Base-by-base conservation (phyloP, 2,888 invertebrate species). In the Clunio marinus region DNA sequence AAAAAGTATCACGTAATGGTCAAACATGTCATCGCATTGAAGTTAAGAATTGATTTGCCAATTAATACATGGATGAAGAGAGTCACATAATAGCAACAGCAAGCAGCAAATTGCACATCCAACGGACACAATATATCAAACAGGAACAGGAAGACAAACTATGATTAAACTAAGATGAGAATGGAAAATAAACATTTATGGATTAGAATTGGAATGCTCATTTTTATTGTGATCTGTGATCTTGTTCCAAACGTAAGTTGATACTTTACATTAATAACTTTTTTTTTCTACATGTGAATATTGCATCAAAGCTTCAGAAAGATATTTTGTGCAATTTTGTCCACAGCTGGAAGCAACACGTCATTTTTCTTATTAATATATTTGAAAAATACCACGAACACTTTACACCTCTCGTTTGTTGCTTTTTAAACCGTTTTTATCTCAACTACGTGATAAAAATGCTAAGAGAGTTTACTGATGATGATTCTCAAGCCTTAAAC, bases 151-250 rank as follows among this genome's bases (percentile, higher is more conserved):
- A 66, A 66, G 66, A 55, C 51, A 51, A 63, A 66, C 51, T 66
- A 66, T 66, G 66, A 66, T 55, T 55, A 51, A 66, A 66, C 46
- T 66, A 66, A 66, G 55, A 66, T 66, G 66, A 66, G 66, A 66
- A 66, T 66, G 66, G 66, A 66, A 66, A 55, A 55, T 55, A 28
- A 45, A 55, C 66, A 66, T 66, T 35, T 46, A 66, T 66, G 66
- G 66, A 66, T 66, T 66, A 46, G 66, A 66, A 55, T 66, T 66
- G 66, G 66, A 66, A 66, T 66, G 55, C 46, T 66, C 55, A 51
- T 66, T 24, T 35, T 55, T 35, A 55, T 55, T 55, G 66, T 66
- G 55, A 51, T 66, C 32, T 28, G 51, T 32, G 55, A 66, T 66
- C 55, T 66, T 15, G 35, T 66, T 66, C 55, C 66, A 55, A 66